Evolutionary conservation across 1,140 invertebrate genomes (phyloP).

Genomic region (Bombus terrestris): DNA sequence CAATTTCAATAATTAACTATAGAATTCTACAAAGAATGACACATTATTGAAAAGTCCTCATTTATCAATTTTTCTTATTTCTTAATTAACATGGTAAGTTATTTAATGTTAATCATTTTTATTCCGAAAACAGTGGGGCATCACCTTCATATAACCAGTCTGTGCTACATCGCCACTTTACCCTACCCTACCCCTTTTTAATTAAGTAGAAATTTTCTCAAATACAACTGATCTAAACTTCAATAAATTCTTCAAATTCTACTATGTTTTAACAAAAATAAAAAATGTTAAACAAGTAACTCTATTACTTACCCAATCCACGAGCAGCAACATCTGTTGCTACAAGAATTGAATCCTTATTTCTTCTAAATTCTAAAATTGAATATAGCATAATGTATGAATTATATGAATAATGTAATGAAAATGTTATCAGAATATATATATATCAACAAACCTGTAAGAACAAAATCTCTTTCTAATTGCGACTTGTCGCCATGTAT

Average conservation of each 20-base stretch:
- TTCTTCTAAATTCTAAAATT: constrained; percentile 93
- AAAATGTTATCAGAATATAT: background rate
- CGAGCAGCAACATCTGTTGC: constrained; percentile 99
- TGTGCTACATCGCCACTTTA: constrained; percentile 82
- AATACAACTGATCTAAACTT: constrained; percentile 34
- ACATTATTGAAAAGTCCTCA: background rate
- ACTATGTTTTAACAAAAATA: constrained; percentile 5
- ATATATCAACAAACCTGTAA: constrained; percentile 85
- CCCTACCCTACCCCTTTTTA: constrained; percentile 41
- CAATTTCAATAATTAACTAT: background rate
- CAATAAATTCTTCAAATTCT: constrained; percentile 29
- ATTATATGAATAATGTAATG: constrained; percentile 31
- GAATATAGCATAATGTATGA: background rate
- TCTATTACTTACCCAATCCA: constrained; percentile 93
- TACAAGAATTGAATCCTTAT: constrained; percentile 95
- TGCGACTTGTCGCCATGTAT: constrained; percentile 99
- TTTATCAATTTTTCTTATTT: background rate
- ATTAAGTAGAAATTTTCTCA: constrained; percentile 25
- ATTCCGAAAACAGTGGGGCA: constrained; percentile 74
- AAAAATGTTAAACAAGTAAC: constrained; percentile 28
- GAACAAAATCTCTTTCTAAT: constrained; percentile 97
- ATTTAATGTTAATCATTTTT: constrained; percentile 30
- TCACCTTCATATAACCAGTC: constrained; percentile 82
- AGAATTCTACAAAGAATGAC: background rate
- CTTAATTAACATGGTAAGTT: constrained; percentile 4